These are phyloP conservation scores for Ruditapes philippinarum DNA, from an alignment of 1,140 invertebrate species.

Conservation along the genomic window DNA sequence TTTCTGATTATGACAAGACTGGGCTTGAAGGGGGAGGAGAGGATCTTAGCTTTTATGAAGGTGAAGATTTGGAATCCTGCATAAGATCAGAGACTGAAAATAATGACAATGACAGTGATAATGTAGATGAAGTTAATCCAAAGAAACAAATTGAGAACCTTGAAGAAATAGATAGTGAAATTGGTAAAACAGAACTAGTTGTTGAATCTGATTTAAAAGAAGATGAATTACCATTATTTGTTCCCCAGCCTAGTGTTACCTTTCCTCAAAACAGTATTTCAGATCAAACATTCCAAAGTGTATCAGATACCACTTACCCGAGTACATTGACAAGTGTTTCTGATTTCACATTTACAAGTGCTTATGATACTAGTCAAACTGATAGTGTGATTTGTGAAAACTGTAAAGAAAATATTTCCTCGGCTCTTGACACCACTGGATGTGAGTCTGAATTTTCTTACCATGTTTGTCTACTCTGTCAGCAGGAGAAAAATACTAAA, in stretches of 20 bases:
- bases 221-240: slow-evolving; percentile 5
- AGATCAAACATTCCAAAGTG: slow-evolving; percentile 45
- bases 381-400: slow-evolving; percentile 50
- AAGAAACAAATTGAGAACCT: neutral
- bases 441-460: slow-evolving; percentile 61
- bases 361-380: slow-evolving; percentile 39
- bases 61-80: neutral
- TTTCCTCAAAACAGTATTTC: neutral
- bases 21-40: slow-evolving; percentile 40
- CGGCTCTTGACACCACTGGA: slow-evolving; percentile 41
- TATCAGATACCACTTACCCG: slow-evolving; percentile 45
- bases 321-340: slow-evolving; percentile 38
- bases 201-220: neutral
- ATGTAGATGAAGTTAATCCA: neutral
- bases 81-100: no score
- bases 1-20: slow-evolving; percentile 56
- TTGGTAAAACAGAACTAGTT: neutral
- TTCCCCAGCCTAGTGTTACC: neutral
- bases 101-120: neutral
- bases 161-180: neutral
- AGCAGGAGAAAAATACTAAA: neutral
- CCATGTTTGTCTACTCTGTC: slow-evolving; percentile 17
- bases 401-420: slow-evolving; percentile 34
- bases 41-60: slow-evolving; percentile 6
- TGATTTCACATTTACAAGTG: slow-evolving; percentile 36